Percentiles rank a stretch among this genome's conserved stretches.
Conservation (phyloP, 1,140 invertebrate genomes). For the Diachasmimorpha longicaudata region DNA sequence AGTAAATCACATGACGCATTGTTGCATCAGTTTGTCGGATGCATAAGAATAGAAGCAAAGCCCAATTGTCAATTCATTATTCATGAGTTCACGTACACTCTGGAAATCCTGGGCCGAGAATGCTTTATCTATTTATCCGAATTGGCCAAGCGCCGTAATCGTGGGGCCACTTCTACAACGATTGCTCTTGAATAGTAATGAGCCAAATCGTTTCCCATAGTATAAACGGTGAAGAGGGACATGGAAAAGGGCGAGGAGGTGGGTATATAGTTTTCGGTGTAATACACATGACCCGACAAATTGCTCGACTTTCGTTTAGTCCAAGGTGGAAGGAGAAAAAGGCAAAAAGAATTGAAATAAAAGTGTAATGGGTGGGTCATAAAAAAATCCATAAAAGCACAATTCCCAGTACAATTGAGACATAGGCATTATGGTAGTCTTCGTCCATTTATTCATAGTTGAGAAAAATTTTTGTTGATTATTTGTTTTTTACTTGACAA, state of each 20-base stretch:
- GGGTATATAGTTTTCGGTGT: background rate
- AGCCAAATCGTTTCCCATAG: constrained; percentile 6
- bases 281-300: background rate
- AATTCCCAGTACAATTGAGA: background rate
- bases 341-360: constrained; percentile 1
- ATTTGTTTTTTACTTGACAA: background rate
- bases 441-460: background rate
- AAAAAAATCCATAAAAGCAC: background rate
- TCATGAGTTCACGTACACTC: constrained; percentile 8
- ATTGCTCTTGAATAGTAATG: constrained; percentile 16
- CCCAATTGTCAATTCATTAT: constrained; percentile 15
- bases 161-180: constrained; percentile 17
- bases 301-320: background rate
- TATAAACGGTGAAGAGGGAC: background rate
- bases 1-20: background rate
- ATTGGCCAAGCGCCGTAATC: constrained; percentile 14
- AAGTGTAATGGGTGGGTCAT: constrained; percentile 5
- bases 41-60: background rate
- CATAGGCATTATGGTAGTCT: background rate
- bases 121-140: constrained; percentile 16
- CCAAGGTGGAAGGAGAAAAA: background rate
- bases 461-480: background rate
- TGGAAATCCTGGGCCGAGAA: background rate
- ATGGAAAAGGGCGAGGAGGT: background rate
- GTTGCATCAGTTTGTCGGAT: background rate